These are phyloP conservation scores for Mustelus asterias DNA, from an alignment of 2,113 vertebrate genomes.

Conservation along the genomic window DNA sequence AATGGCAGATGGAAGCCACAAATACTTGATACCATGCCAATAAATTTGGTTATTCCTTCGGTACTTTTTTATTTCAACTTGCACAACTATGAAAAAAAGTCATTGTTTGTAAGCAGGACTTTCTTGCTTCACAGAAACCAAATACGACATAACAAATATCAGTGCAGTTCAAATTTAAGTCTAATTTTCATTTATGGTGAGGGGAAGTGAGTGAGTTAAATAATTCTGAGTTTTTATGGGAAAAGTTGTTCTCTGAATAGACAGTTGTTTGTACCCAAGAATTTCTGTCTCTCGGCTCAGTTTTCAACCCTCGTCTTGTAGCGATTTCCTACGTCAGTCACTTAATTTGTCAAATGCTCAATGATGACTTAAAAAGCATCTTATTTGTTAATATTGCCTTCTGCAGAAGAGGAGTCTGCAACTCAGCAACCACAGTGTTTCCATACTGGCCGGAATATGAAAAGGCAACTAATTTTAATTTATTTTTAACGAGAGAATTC, in stretches of 20 bases:
- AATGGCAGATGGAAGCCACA: not conserved
- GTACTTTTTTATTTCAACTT: conserved; percentile 5
- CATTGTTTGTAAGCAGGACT: not conserved
- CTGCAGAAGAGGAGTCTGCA: not conserved
- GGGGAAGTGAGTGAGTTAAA: not conserved
- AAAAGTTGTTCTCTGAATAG: not conserved
- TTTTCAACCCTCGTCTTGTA: not conserved
- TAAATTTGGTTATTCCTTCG: not conserved
- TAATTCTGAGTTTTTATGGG: not conserved
- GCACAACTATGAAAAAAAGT: not conserved
- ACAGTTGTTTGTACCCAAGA: not conserved
- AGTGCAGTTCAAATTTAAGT: not conserved
- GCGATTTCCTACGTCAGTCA: not conserved
- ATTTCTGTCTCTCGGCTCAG: not conserved
- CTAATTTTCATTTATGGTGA: not conserved
- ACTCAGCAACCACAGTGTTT: not conserved
- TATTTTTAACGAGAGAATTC: not conserved
- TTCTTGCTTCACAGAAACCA: not conserved
- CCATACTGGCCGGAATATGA: not conserved
- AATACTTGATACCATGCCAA: conserved; percentile 18
- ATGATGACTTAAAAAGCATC: not conserved
- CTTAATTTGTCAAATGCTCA: not conserved
- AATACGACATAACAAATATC: not conserved
- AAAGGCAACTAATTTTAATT: not conserved
- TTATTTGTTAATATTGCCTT: not conserved